phyloP scores from a whole-genome alignment of 2,888 invertebrate species.

The Kryphioiulus occultus region DNA sequence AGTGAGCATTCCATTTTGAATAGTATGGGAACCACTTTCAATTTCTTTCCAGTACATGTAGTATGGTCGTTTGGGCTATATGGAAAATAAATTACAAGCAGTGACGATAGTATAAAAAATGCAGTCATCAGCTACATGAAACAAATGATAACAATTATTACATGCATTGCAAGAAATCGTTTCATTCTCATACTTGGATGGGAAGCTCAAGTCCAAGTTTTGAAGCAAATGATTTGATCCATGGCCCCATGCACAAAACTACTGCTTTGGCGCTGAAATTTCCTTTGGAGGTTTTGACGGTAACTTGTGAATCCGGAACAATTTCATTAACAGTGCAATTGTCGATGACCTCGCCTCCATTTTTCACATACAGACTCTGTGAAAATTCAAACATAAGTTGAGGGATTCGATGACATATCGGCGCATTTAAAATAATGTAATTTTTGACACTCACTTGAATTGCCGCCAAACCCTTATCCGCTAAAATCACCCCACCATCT shows the following conservation, averaged over 20 bases:
- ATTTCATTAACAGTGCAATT: conserved; percentile 38
- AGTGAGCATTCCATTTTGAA: conserved; percentile 1
- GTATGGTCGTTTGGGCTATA: conserved; percentile 35
- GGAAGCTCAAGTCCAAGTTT: conserved; percentile 44
- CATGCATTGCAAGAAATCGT: neutral
- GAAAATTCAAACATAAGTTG: neutral
- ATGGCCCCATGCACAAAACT: conserved; percentile 45
- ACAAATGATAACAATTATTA: neutral
- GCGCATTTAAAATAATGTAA: neutral
- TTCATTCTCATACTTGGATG: neutral
- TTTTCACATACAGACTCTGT: neutral
- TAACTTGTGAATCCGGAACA: neutral
- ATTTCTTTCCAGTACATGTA: conserved; percentile 48
- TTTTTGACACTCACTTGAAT: conserved; percentile 42
- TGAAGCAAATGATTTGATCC: neutral
- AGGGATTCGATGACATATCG: too few relatives aligned
- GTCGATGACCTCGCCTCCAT: conserved; percentile 42
- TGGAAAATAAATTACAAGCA: neutral
- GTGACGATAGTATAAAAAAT: neutral
- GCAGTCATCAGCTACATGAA: neutral
- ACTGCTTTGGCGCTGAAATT: conserved; percentile 21
- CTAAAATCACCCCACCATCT: conserved; percentile 41
- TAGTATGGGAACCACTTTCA: neutral
- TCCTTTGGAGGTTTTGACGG: conserved; percentile 33
- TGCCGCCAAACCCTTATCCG: conserved; percentile 43